A percentile compares a stretch with the other conserved stretches of the same genome.
These are phyloP conservation scores for Planiliza haematocheilus DNA, from an alignment of 2,113 vertebrate genomes.

Conservation along the genomic window DNA sequence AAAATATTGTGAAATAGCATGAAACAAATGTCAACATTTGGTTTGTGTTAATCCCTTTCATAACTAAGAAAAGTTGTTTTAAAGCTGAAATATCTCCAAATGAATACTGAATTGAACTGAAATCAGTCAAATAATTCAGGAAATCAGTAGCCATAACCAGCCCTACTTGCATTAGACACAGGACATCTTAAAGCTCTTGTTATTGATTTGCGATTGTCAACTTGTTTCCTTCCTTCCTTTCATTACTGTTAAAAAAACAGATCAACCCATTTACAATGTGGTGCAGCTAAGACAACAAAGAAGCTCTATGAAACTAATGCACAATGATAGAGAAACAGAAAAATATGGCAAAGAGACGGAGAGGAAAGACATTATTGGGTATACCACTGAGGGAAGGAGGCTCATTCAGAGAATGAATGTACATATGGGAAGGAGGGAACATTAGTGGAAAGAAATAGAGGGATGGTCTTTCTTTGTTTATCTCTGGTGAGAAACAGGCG, in stretches of 20 bases:
- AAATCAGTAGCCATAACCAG: no score
- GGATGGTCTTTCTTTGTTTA: slow-evolving; percentile 76
- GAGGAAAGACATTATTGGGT: slow-evolving; percentile 13
- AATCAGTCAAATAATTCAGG: no score
- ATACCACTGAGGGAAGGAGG: slow-evolving; percentile 9
- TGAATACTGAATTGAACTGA: no score
- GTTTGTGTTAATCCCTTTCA: no score
- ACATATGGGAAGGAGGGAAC: slow-evolving; percentile 47
- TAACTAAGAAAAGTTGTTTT: no score
- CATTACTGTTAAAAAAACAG: neutral
- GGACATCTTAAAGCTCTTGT: neutral
- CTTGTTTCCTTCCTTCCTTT: neutral
- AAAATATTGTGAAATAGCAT: no score
- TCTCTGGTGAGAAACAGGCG: slow-evolving; percentile 71
- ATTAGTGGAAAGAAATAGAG: slow-evolving; percentile 59
- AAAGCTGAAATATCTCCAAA: no score
- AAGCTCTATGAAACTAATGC: neutral
- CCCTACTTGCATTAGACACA: no score
- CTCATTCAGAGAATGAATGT: slow-evolving; percentile 50
- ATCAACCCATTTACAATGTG: neutral
- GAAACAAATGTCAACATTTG: no score
- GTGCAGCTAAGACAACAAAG: neutral
- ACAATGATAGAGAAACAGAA: neutral
- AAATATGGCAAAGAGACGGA: neutral
- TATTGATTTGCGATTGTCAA: neutral